Conservation (phyloP, 2,113 vertebrate genomes). For the Lepisosteus osseus region DNA sequence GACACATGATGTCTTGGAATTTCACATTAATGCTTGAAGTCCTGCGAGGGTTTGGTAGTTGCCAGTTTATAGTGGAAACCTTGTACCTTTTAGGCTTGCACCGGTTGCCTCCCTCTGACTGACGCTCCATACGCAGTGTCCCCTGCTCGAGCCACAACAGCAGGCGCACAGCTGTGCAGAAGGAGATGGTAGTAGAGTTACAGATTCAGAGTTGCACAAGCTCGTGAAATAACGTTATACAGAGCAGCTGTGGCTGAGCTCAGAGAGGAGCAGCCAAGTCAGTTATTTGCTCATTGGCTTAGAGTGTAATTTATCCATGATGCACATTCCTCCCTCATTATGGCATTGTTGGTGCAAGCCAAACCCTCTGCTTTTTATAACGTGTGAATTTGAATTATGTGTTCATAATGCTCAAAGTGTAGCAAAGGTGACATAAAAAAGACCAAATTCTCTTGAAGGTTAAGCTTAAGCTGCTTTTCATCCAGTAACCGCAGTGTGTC, state of each 20-base stretch:
- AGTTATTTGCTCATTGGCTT: background rate
- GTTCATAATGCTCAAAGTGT: background rate
- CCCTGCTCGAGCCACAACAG: background rate
- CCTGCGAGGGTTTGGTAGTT: too few relatives aligned
- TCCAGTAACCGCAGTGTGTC: background rate
- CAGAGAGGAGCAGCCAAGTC: background rate
- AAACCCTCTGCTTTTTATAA: conserved; percentile 10
- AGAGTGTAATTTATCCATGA: background rate
- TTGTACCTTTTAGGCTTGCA: too few relatives aligned
- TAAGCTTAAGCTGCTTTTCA: background rate
- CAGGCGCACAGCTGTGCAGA: background rate
- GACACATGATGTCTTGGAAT: too few relatives aligned
- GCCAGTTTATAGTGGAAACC: too few relatives aligned
- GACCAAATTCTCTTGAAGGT: background rate
- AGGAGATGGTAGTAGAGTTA: background rate
- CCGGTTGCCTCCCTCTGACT: too few relatives aligned
- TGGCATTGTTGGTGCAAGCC: background rate
- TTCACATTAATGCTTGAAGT: too few relatives aligned
- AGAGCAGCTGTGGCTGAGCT: background rate
- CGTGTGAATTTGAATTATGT: conserved; percentile 12
- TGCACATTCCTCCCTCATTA: conserved; percentile 7
- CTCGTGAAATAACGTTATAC: background rate
- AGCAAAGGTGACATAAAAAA: conserved; percentile 9
- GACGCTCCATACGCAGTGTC: background rate
- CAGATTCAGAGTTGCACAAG: background rate